A percentile compares a stretch with the other conserved stretches of the same genome.
These are phyloP conservation scores for Phoeniculus purpureus DNA, from an alignment of 2,797 vertebrate genomes.

Conservation along the genomic window DNA sequence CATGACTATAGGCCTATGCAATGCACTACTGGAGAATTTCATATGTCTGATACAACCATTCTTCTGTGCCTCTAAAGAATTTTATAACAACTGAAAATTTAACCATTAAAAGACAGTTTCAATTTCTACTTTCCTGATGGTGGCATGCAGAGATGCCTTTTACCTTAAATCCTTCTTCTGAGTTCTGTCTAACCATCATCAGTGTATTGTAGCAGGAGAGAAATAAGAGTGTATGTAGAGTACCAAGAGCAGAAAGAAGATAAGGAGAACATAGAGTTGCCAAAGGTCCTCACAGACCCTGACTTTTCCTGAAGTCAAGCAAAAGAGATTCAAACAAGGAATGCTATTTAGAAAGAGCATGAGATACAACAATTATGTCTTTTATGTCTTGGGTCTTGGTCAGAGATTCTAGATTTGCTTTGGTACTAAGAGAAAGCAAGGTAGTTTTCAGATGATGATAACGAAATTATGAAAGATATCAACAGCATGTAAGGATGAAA, in stretches of 20 bases:
- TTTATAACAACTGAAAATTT: not conserved
- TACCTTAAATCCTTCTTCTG: not conserved
- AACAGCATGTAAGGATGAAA: not conserved
- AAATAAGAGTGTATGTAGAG: not conserved
- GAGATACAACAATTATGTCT: not conserved
- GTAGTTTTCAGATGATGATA: not conserved
- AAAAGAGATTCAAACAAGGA: not conserved
- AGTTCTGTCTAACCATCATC: not conserved
- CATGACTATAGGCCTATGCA: not conserved
- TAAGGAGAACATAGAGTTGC: not conserved
- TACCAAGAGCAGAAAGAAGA: not conserved
- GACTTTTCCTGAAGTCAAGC: not conserved
- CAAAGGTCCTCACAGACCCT: not conserved
- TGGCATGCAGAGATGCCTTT: not conserved
- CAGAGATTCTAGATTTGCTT: not conserved
- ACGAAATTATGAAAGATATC: not conserved
- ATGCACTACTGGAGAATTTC: not conserved
- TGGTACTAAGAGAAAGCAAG: not conserved
- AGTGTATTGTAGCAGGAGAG: not conserved
- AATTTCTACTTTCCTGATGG: not conserved
- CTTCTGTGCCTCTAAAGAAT: not conserved
- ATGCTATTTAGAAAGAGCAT: not conserved
- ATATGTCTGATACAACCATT: not conserved
- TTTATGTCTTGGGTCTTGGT: not conserved
- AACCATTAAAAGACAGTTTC: not conserved